A percentile compares a stretch with the other conserved stretches of the same genome.
Conservation (phyloP, 2,113 vertebrate species). For the Colossoma macropomum region DNA sequence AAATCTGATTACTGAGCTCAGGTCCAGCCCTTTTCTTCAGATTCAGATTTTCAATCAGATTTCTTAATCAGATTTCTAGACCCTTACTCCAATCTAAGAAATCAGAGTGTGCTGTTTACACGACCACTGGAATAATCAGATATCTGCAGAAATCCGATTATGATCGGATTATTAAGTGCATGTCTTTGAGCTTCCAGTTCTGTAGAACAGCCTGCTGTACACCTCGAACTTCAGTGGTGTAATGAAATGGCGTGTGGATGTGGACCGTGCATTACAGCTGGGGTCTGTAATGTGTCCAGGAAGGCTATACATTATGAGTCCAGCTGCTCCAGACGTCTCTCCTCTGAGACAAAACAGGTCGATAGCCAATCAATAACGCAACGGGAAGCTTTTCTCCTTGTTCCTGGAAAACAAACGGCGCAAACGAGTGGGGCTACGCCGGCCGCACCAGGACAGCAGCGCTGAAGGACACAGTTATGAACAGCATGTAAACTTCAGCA, state of each 20-base stretch:
- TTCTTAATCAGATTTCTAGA: too few species aligned
- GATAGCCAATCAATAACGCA: slow-evolving; percentile 7
- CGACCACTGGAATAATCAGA: too few species aligned
- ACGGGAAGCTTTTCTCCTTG: neutral
- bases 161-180: too few species aligned
- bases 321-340: slow-evolving; percentile 6
- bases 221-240: neutral
- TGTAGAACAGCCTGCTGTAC: too few species aligned
- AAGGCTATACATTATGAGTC: neutral
- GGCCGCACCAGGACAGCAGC: neutral
- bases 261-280: too few species aligned
- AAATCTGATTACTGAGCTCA: too few species aligned
- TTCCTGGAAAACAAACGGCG: slow-evolving; percentile 22
- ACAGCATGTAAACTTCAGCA: slow-evolving; percentile 39
- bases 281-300: neutral
- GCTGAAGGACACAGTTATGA: slow-evolving; percentile 24
- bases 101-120: too few species aligned
- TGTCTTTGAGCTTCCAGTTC: too few species aligned
- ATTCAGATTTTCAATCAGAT: too few species aligned
- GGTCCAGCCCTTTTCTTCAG: too few species aligned
- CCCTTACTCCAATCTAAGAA: too few species aligned
- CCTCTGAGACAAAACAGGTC: slow-evolving; percentile 14
- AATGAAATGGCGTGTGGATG: neutral
- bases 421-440: neutral
- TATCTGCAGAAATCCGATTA: too few species aligned